Conservation (phyloP, 2,113 vertebrate genomes). For the Tyrannus savana region DNA sequence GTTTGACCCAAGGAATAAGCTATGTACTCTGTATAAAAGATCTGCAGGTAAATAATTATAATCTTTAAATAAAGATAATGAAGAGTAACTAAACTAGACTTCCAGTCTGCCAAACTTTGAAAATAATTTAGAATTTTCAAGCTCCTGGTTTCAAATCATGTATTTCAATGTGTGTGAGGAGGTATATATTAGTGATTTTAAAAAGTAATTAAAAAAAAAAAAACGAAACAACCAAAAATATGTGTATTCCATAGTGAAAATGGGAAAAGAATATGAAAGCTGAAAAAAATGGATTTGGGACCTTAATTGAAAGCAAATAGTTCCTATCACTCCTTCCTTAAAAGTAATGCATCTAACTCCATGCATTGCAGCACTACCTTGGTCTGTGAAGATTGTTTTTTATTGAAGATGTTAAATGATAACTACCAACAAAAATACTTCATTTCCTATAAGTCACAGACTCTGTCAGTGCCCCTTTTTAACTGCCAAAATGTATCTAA, state of each 20-base stretch:
- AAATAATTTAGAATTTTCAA: background rate
- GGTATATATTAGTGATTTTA: background rate
- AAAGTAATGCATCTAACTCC: background rate
- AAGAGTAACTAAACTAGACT: background rate
- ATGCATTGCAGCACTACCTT: background rate
- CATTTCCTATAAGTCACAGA: background rate
- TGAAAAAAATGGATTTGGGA: background rate
- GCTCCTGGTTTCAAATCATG: background rate
- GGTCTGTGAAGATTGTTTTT: background rate
- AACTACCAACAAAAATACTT: conserved; percentile 40
- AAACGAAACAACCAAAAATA: background rate
- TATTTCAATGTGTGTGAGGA: background rate
- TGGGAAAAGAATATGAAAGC: background rate
- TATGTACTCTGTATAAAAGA: background rate
- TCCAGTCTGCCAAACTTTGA: background rate
- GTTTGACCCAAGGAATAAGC: background rate
- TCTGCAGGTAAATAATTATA: background rate
- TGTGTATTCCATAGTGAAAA: background rate
- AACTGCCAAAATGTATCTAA: conserved; percentile 13
- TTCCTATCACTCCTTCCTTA: background rate
- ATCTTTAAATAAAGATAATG: background rate
- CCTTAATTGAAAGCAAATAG: background rate
- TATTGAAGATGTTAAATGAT: background rate
- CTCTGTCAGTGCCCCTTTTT: background rate
- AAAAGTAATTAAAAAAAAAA: background rate